Evolutionary conservation across 2,797 vertebrate species (phyloP), one percentile per base, ranked within the genome.

Genomic region (Stomatorhinus walkeri): DNA sequence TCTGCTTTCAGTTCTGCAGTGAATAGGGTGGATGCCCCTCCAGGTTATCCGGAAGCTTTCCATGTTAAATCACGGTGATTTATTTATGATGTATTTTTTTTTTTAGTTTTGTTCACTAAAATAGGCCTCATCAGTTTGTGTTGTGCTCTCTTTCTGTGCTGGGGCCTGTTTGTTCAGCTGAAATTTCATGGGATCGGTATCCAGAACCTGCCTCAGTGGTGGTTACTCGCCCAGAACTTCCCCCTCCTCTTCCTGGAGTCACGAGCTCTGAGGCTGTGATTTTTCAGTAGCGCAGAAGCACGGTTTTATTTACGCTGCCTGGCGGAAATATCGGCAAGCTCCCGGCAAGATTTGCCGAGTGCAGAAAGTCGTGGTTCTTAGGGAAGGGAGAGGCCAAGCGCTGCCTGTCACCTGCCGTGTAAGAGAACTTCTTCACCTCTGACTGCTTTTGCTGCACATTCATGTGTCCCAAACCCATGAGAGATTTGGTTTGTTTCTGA

Each of bases 391-490:
- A 61, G 51, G 48, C 52, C 51, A 24, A n/a, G 85, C 12, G 51
- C 32, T 36, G 12, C 22, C 86, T 6, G 12, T 48, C 85, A 87
- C 68, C 72, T 36, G 43, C 46, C 8, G 32, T 83, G 32, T 28
- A 85, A 61, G 32, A 22, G 46, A 16, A 49, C 54, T 87, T 52
- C 54, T n/a, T 3, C 36, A 51, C 36, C 40, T 46, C 54, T 83
- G 40, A 59, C 87, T 83, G 51, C 86, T n/a, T 89, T 84, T 83
- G 85, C 81, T 87, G 54, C 14, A 36, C 76, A 48, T 6, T 16
- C 40, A 43, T 46, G 32, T 84, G 46, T 56, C 10, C 22, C 46
- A 52, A n/a, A 46, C 81, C 24, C 36, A 79, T 3, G 72, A 79
- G 36, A 19, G 72, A 79, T 79, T 36, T 19, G 72, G 16, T 79